Conservation (phyloP, 2,113 vertebrate species). For the Antechinus stuartii region DNA sequence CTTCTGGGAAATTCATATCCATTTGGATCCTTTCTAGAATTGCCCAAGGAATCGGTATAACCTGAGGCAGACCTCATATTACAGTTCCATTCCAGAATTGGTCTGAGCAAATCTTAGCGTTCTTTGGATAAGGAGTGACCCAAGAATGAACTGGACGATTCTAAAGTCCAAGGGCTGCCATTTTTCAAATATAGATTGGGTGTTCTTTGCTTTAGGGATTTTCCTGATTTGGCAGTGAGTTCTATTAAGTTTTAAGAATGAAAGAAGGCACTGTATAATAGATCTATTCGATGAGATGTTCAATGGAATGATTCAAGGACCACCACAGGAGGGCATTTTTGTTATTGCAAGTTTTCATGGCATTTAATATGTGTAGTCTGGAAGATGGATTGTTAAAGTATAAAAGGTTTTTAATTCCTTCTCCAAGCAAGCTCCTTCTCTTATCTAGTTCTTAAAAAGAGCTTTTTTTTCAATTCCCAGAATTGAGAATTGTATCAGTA, state of each 20-base stretch:
- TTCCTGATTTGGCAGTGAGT: background rate
- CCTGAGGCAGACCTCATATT: background rate
- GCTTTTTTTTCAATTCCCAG: background rate
- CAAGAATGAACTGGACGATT: background rate
- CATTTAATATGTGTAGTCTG: conserved; percentile 34
- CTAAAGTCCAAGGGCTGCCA: background rate
- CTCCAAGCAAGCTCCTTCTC: background rate
- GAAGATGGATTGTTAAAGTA: background rate
- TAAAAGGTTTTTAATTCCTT: conserved; percentile 8
- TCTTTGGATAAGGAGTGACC: background rate
- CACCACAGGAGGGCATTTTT: conserved; percentile 20
- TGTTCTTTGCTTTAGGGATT: background rate
- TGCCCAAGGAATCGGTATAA: background rate
- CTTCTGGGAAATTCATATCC: background rate
- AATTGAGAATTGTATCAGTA: background rate
- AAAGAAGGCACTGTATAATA: conserved; percentile 38
- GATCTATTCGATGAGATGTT: conserved; percentile 25
- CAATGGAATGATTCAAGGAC: conserved; percentile 33
- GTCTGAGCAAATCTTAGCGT: background rate
- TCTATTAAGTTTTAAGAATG: background rate
- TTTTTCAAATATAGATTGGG: background rate
- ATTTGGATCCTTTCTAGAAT: background rate
- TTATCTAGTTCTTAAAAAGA: background rate
- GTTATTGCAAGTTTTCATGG: conserved; percentile 40
- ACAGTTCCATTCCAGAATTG: background rate